These are phyloP conservation scores for Andrena dorsata DNA, from an alignment of 2,888 invertebrate species.

Conservation along the genomic window DNA sequence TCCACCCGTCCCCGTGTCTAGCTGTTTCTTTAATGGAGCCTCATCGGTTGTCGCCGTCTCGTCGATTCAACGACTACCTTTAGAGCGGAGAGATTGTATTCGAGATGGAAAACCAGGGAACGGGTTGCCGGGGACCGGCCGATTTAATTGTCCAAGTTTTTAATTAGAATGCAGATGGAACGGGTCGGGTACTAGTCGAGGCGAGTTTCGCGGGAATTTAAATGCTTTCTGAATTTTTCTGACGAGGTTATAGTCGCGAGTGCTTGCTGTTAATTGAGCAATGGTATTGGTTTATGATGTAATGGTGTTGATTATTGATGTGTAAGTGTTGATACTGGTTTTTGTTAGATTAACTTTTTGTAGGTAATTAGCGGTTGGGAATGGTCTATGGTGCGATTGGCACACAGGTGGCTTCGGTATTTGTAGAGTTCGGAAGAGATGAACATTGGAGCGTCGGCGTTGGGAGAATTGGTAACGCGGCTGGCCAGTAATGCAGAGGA, in stretches of 20 bases:
- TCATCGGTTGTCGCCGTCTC: neutral
- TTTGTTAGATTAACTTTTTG: no score
- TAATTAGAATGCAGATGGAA: conserved; percentile 10
- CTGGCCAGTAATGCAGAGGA: no score
- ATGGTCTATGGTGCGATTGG: no score
- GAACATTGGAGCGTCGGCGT: no score
- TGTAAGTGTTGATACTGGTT: no score
- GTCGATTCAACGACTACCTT: conserved; percentile 16
- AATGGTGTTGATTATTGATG: no score
- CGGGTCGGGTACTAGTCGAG: neutral
- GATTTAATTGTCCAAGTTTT: conserved; percentile 32
- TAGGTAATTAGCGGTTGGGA: no score
- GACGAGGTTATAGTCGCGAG: neutral
- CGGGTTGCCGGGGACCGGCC: neutral
- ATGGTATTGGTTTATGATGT: no score
- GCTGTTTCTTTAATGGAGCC: neutral
- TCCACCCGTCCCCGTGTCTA: neutral
- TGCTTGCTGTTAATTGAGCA: no score
- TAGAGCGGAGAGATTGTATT: conserved; percentile 27
- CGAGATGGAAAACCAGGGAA: neutral
- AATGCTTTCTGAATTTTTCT: neutral
- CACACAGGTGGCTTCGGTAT: no score
- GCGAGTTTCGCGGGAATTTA: neutral
- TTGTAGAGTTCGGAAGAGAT: no score
- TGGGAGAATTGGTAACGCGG: no score